Conservation (phyloP, 2,113 vertebrate species). For the Columbina picui region DNA sequence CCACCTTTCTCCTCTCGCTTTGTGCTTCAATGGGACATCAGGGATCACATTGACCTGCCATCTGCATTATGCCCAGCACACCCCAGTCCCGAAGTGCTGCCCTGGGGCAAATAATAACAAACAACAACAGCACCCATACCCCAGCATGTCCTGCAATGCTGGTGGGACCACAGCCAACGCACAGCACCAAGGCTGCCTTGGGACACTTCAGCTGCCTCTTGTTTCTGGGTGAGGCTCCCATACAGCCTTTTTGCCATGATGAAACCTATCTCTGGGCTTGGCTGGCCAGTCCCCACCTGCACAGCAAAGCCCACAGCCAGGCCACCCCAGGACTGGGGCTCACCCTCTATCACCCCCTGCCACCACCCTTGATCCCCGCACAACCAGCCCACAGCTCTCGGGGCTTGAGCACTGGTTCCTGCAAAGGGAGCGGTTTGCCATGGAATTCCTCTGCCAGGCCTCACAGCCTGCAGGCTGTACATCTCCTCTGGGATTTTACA, state of each 20-base stretch:
- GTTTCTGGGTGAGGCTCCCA: neutral
- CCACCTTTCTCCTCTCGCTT: neutral
- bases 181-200: neutral
- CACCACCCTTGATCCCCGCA: rapidly evolving
- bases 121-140: neutral
- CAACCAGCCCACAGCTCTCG: neutral
- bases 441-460: neutral
- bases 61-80: neutral
- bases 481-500: neutral
- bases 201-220: rapidly evolving
- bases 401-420: neutral
- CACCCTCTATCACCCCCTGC: rapidly evolving
- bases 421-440: neutral
- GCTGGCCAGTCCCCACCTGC: neutral
- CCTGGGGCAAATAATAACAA: neutral
- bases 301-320: neutral
- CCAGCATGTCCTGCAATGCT: neutral
- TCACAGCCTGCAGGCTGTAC: neutral
- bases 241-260: neutral
- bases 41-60: neutral
- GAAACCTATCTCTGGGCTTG: neutral
- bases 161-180: neutral
- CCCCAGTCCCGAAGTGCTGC: neutral
- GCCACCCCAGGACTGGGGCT: neutral
- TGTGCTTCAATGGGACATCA: neutral